Percentiles rank a stretch among this genome's conserved stretches.
Conservation (phyloP, 2,888 invertebrate genomes). For the Heliconius ethilla region DNA sequence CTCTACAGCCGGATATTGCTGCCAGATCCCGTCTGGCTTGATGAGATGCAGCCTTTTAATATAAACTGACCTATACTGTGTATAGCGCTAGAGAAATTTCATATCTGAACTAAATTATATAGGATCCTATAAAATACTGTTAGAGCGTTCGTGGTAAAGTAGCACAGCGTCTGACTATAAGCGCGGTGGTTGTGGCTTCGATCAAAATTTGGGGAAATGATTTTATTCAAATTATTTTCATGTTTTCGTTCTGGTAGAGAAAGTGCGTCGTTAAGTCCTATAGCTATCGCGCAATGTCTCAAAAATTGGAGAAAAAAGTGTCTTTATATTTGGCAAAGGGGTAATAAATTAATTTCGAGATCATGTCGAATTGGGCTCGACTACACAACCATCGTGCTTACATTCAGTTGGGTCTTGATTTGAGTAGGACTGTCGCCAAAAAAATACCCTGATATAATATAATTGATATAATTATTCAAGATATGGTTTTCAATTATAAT, state of each 20-base stretch:
- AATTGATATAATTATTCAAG: not conserved
- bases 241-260: not conserved
- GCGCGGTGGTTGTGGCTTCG: not conserved
- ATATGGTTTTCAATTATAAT: not conserved
- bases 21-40: slow-evolving; percentile 14
- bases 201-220: not conserved
- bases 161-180: not conserved
- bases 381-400: not conserved
- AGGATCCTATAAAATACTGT: not conserved
- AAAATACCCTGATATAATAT: too few relatives aligned
- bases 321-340: too few relatives aligned
- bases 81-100: not conserved
- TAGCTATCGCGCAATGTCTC: not conserved
- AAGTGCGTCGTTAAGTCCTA: not conserved
- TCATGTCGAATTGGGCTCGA: too few relatives aligned
- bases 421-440: too few relatives aligned
- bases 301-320: not conserved
- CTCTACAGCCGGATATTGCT: slow-evolving; percentile 35
- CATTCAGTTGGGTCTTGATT: not conserved
- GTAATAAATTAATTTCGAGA: too few relatives aligned
- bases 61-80: not conserved
- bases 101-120: not conserved
- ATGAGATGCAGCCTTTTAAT: not conserved
- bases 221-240: not conserved
- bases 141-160: too few relatives aligned